Base-by-base conservation (phyloP, 2,113 vertebrate species). In the Rhea americana region DNA sequence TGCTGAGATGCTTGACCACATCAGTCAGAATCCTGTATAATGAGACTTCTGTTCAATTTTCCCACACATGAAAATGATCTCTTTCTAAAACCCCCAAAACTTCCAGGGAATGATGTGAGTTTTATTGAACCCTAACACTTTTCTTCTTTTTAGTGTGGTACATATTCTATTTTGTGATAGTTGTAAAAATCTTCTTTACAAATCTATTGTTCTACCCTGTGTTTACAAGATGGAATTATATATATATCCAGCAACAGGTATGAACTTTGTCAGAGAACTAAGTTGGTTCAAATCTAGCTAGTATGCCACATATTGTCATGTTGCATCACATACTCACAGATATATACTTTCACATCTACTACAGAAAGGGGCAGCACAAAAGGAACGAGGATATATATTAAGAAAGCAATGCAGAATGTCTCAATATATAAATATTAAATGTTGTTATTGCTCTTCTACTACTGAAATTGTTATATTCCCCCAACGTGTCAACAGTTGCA, bases 361-460 rank as follows among this genome's bases (percentile, higher is more conserved):
- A 61, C 7, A 55, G 28, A 53, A 84, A 53, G 2, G 13, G 13
- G 1, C 11, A 86, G 11, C 13, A 26, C 1, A 1, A 9, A 3
- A 47, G 13, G 19, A 62, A 41, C 37, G 7, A 51, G 50, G 4
- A 32, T 21, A 63, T 16, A 32, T n/a, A 35, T 17, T 50, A 66
- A 61, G 26, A 79, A 75, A 79, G 47, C 32, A 41, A 5, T 22
- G 45, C 55, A 45, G 11, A n/a, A 7, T n/a, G 2, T 50, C 39
- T 59, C 19, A 47, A 26, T 48, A 3, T n/a, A 3, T 19, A 67
- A 35, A 7, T 45, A 71, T 53, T 71, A 82, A 85, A 85, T 41
- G n/a, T 2, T 61, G 30, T 55, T 48, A 55, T 22, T 89, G 50
- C 2, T 35, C 7, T 72, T 76, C 74, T 59, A 53, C 13, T 32